These are phyloP conservation scores for Propithecus perrieri DNA, from an alignment of 2,797 vertebrate genomes.

Conservation along the genomic window DNA sequence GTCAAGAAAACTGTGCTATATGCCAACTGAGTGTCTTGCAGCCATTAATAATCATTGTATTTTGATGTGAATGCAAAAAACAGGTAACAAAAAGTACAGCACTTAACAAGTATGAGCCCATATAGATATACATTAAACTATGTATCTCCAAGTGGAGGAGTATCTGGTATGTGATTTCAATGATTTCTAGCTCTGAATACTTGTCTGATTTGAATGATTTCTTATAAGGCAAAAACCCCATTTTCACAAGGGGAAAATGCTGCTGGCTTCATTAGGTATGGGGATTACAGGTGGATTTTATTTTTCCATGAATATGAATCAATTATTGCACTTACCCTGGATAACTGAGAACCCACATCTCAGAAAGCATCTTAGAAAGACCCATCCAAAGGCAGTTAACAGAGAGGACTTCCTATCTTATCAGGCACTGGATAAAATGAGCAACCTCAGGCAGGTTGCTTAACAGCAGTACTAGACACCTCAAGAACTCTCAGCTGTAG, in stretches of 20 bases:
- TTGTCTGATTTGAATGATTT: background rate
- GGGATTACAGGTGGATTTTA: background rate
- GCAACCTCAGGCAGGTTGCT: background rate
- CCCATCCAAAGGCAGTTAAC: background rate
- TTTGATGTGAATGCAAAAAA: background rate
- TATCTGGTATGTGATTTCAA: background rate
- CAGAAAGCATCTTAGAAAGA: background rate
- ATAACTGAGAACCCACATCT: background rate
- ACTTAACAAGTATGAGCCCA: background rate
- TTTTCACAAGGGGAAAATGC: background rate
- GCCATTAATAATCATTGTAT: background rate
- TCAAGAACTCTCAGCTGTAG: background rate
- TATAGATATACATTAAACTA: background rate
- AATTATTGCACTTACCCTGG: background rate
- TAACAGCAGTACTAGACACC: background rate
- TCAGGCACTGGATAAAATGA: background rate
- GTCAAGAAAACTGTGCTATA: background rate
- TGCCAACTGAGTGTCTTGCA: background rate
- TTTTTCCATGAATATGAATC: constrained; percentile 46
- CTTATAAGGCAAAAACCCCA: background rate
- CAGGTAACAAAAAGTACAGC: background rate
- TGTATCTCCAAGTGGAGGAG: background rate
- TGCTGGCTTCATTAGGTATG: background rate
- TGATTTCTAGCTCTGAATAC: background rate
- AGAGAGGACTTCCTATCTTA: background rate